phyloP scores from a whole-genome alignment of 2,113 vertebrate species.

The Tachycineta bicolor region DNA sequence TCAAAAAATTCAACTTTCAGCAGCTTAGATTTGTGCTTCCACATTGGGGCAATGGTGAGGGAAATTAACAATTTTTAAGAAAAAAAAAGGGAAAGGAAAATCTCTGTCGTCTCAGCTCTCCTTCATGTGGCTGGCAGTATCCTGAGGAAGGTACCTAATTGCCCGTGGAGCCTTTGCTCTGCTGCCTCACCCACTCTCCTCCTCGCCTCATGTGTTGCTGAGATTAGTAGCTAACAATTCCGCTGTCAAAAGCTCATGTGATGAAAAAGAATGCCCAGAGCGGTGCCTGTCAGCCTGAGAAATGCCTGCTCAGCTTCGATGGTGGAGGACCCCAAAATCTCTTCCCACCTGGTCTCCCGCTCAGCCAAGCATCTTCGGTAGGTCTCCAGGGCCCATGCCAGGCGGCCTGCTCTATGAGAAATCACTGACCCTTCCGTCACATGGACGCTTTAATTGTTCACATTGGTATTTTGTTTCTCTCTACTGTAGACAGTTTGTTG shows the following conservation, averaged over 20 bases:
- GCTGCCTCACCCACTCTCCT: not conserved
- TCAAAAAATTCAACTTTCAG: not conserved
- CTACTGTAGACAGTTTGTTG: conserved; percentile 50
- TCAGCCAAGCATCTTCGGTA: not conserved
- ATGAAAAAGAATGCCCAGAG: conserved; percentile 16
- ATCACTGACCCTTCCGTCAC: conserved; percentile 22
- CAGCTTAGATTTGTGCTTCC: not conserved
- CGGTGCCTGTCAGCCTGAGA: not conserved
- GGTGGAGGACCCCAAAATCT: not conserved
- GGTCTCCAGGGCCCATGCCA: not conserved
- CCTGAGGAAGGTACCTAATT: not conserved
- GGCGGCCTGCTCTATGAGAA: not conserved
- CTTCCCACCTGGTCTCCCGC: fast-evolving
- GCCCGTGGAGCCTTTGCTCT: not conserved
- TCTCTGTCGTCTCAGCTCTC: not conserved
- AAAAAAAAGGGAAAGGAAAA: not conserved
- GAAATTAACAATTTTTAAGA: not conserved
- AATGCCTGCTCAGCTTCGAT: not conserved
- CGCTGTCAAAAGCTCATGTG: not conserved
- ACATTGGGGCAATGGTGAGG: not conserved
- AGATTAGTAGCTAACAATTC: not conserved
- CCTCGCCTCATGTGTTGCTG: not conserved
- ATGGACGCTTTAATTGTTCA: not conserved
- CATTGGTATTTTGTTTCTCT: conserved; percentile 6
- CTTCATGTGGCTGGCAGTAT: fast-evolving